Conservation (phyloP, 2,113 vertebrate genomes). For the Pseudois nayaur region DNA sequence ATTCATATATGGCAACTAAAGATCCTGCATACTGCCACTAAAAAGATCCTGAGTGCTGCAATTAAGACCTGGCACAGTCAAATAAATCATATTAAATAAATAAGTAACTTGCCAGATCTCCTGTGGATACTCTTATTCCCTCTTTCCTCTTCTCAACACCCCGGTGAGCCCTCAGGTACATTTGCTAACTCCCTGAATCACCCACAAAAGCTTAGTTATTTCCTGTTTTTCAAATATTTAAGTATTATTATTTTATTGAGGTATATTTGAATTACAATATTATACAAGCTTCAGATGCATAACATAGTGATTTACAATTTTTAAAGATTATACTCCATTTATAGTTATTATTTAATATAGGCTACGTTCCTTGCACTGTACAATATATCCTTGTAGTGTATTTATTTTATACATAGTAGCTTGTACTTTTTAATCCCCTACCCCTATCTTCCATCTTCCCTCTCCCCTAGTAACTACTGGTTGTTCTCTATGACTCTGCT, state of each 20-base stretch:
- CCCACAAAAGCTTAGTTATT: neutral
- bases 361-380: neutral
- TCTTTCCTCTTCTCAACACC: neutral
- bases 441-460: neutral
- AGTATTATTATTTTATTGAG: neutral
- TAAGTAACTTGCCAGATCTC: neutral
- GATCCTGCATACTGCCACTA: neutral
- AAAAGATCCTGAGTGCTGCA: neutral
- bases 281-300: neutral
- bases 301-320: neutral
- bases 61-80: neutral
- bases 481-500: neutral
- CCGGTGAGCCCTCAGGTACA: neutral
- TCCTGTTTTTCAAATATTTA: neutral
- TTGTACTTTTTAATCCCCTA: neutral
- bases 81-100: neutral
- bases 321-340: neutral
- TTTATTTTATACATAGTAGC: neutral
- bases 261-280: neutral
- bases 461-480: neutral
- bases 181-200: neutral
- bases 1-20: neutral
- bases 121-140: neutral
- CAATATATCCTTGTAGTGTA: neutral
- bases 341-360: neutral